These are phyloP conservation scores for Squalus acanthias DNA, from an alignment of 2,797 vertebrate genomes.

Conservation along the genomic window DNA sequence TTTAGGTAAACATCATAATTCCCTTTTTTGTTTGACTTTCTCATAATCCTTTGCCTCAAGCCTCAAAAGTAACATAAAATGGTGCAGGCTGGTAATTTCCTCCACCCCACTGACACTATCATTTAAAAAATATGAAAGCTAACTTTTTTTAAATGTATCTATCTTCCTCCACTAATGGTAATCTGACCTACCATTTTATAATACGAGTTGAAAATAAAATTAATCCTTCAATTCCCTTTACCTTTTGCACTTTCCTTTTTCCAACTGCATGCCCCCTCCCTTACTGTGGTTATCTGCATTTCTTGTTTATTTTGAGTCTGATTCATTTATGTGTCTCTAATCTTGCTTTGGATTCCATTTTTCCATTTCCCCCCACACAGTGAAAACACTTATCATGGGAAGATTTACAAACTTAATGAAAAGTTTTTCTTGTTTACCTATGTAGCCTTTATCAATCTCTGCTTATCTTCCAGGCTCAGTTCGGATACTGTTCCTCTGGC, in stretches of 20 bases:
- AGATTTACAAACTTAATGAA: not conserved
- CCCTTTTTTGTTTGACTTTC: too few species aligned
- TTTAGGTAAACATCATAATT: too few species aligned
- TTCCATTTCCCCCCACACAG: not conserved
- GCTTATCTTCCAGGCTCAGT: not conserved
- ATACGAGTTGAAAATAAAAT: not conserved
- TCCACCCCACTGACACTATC: too few species aligned
- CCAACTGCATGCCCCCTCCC: not conserved
- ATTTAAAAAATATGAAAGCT: too few species aligned
- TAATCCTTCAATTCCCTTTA: not conserved
- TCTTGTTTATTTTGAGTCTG: not conserved
- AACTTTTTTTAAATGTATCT: too few species aligned
- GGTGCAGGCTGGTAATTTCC: not conserved
- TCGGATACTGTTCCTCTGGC: not conserved
- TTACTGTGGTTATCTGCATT: not conserved
- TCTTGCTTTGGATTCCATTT: not conserved
- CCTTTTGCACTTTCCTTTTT: not conserved
- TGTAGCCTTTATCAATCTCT: not conserved
- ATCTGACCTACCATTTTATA: not conserved
- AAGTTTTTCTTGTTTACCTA: not conserved
- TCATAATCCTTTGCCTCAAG: not conserved
- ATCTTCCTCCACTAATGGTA: not conserved
- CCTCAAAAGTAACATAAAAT: not conserved
- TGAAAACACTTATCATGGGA: not conserved
- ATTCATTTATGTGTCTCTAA: not conserved